phyloP scores from a whole-genome alignment of 2,797 vertebrate species.

The Anguilla pacifica region DNA sequence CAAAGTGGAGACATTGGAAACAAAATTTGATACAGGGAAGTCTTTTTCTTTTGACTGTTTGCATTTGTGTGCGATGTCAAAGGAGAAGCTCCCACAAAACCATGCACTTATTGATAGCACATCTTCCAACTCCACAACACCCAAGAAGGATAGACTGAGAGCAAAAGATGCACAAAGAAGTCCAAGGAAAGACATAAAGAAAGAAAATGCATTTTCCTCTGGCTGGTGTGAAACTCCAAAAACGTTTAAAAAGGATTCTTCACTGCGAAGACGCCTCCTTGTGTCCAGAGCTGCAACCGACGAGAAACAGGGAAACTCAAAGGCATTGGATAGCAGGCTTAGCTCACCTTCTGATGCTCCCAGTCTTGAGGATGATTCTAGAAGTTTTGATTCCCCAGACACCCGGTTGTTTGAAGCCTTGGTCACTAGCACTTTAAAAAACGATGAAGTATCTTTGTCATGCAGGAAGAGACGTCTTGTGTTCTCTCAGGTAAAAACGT shows the following conservation, averaged over 20 bases:
- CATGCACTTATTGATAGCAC: conserved; percentile 40
- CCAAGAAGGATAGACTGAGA: conserved; percentile 47
- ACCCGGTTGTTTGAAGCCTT: conserved; percentile 59
- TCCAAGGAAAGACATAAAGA: conserved; percentile 51
- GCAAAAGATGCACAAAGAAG: conserved; percentile 17
- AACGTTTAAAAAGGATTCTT: conserved; percentile 69
- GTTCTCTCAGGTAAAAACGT: conserved; percentile 86
- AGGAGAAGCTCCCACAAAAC: conserved; percentile 61
- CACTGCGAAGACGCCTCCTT: conserved; percentile 75
- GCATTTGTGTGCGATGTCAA: conserved; percentile 55
- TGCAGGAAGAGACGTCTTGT: conserved; percentile 76
- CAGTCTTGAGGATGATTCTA: conserved; percentile 56
- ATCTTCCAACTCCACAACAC: conserved; percentile 39
- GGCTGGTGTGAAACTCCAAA: conserved; percentile 88
- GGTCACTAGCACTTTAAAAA: conserved; percentile 71
- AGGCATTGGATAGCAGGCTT: conserved; percentile 53
- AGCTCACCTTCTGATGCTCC: conserved; percentile 34
- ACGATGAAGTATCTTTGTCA: conserved; percentile 63
- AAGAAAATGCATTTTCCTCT: conserved; percentile 43
- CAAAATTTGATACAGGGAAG: conserved; percentile 32
- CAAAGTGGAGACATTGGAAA: conserved; percentile 48
- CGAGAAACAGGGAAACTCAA: conserved; percentile 51
- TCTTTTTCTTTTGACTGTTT: conserved; percentile 46
- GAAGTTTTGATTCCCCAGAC: conserved; percentile 65
- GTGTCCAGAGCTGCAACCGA: conserved; percentile 67